phyloP scores from a whole-genome alignment of 2,113 vertebrate genomes.

The Damaliscus lunatus region DNA sequence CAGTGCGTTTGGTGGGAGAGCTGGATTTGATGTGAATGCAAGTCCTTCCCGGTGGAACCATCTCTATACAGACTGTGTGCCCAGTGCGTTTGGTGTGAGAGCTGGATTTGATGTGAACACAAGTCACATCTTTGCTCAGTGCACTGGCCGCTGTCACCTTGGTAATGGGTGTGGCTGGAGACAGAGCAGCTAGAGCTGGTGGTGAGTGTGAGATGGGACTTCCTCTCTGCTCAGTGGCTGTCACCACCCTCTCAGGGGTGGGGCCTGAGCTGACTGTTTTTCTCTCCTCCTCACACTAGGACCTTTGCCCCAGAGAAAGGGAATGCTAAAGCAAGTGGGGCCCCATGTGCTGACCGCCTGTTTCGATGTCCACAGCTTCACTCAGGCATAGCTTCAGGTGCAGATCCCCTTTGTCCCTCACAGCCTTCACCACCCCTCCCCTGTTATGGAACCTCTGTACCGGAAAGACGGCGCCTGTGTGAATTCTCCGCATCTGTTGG shows the following conservation, averaged over 20 bases:
- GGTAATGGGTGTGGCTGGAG: not conserved
- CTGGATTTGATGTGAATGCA: not conserved
- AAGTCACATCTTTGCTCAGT: not conserved
- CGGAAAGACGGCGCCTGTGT: not conserved
- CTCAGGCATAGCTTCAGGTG: not conserved
- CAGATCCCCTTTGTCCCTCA: not conserved
- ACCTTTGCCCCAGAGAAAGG: not conserved
- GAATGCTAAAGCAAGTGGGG: not conserved
- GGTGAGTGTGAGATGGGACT: not conserved
- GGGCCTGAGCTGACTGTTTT: not conserved
- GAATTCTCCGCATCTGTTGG: not conserved
- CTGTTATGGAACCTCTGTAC: not conserved
- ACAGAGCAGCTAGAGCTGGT: not conserved
- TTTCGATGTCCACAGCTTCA: not conserved
- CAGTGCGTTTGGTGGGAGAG: not conserved
- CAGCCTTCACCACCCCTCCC: not conserved
- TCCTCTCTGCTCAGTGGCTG: not conserved
- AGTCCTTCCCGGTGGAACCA: not conserved
- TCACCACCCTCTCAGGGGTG: not conserved
- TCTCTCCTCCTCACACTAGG: not conserved
- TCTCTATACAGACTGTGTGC: not conserved
- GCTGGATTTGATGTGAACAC: not conserved
- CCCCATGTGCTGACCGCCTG: not conserved
- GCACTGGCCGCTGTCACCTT: not conserved
- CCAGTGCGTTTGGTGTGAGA: not conserved